Base-by-base conservation (phyloP, 2,888 invertebrate genomes). In the Eupithecia centaureata region DNA sequence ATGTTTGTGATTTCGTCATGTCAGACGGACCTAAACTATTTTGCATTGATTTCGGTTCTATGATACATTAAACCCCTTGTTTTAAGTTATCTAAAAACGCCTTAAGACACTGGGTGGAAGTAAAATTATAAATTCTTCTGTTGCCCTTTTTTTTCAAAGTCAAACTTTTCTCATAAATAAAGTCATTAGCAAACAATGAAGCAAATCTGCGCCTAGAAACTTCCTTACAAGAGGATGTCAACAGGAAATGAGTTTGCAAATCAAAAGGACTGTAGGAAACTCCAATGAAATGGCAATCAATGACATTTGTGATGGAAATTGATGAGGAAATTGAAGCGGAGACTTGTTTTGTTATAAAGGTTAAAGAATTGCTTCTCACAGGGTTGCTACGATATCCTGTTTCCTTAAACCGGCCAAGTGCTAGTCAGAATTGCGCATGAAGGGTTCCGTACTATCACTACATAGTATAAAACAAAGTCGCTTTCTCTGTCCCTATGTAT, bases 181-280 rank as follows among this genome's bases (percentile, higher is more conserved):
- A 47, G 22, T 12, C 0, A 47, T 47, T 47, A 22, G 18, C 47
- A 47, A 47, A 47, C 47, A 47, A 42, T n/a, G 38, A 12, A 2
- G 38, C 38, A 38, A 18, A 42, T 22, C 47, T 47, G 18, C 4
- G 22, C 47, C 47, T 22, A 2, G 47, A 1, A 47, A 47, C 47
- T 22, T 47, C 47, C 22, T 18, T 18, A 18, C 18, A 47, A 22
- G 22, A 47, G 22, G 18, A 12, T 38, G 38, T 12, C 33, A 70
- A 64, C 66, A 61, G 70, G 70, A 66, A 70, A 61, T 63, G 27
- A 63, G 51, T 32, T 13, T 52, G 61, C 22, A 51, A 18, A 38
- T 61, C 30, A 42, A 61, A 66, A 70, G 63, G 66, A 42, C 63
- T 32, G n/a, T 32, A 32, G 70, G 70, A 67, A 70, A 63, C 63